Evolutionary conservation across 2,797 vertebrate species (phyloP).

Genomic region (Rousettus madagascariensis): DNA sequence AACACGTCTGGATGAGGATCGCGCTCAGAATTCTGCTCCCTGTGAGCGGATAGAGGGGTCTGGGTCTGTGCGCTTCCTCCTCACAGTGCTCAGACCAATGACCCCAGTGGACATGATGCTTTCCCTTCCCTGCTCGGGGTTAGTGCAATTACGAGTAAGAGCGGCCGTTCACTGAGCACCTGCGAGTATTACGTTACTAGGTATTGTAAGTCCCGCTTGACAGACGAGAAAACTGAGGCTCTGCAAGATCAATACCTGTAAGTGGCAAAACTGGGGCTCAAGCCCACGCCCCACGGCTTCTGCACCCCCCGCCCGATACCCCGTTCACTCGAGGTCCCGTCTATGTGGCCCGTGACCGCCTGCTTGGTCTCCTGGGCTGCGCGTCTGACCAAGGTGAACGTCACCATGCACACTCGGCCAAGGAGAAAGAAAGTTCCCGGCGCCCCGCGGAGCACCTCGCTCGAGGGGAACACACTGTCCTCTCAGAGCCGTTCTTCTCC

Average conservation of each 20-base stretch:
- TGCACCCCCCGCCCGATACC: rapidly evolving
- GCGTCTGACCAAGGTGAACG: not conserved
- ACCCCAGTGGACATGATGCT: not conserved
- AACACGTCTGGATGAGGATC: no score
- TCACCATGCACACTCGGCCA: not conserved
- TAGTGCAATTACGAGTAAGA: no score
- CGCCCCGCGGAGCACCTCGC: not conserved
- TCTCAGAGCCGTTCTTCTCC: not conserved
- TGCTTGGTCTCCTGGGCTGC: not conserved
- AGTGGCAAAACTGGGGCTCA: not conserved
- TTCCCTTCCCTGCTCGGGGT: not conserved
- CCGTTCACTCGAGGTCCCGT: not conserved
- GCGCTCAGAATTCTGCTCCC: not conserved
- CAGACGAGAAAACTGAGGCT: not conserved
- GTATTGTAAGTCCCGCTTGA: not conserved
- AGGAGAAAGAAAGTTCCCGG: not conserved
- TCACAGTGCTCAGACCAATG: not conserved
- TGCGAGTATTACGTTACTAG: rapidly evolving
- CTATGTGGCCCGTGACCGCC: not conserved
- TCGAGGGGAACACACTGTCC: slow-evolving; percentile 21
- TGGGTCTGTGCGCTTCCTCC: rapidly evolving
- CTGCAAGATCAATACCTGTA: not conserved
- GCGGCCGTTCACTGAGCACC: rapidly evolving
- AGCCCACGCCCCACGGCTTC: not conserved
- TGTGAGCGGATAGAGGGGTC: not conserved